Base-by-base conservation (phyloP, 2,888 invertebrate species). In the Harpagoxenus sublaevis region DNA sequence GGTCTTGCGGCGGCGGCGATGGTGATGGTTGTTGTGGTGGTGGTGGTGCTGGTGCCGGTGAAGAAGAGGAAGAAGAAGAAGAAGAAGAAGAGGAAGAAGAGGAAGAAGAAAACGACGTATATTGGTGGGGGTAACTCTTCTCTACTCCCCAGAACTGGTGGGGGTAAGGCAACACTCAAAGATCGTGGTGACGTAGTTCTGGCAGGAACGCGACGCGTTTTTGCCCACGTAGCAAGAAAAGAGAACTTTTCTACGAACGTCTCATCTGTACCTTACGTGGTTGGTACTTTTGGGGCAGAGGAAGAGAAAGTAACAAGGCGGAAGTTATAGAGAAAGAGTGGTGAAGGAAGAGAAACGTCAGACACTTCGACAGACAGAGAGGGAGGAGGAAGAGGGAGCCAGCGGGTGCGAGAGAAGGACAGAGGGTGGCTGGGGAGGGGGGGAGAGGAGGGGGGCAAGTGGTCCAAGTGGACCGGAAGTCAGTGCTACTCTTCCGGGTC, bases 111-210 rank as follows among this genome's bases (percentile, higher is more conserved):
- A 88, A 84, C 70, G 86, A 66, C 31, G 83, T 57, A 74, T 86
- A 73, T 85, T 88, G 89, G 84, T 87, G 90, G 90, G 90, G 87
- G 73, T 70, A 68, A 73, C 75, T 90, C 86, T 88, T 88, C 90
- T 85, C 83, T 87, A 82, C 74, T 88, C 86, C 82, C 18, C 87
- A 82, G 81, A 71, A 48, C 35, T 90, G 89, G 94, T 93, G 94
- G 94, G 94, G 94, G 93, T 93, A 93, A 91, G 90, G 92, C 92
- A 92, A 91, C 92, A 93, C 93, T 93, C 94, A 94, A 94, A 94
- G 93, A 93, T 93, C 93, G 91, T 91, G 91, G 94, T 94, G 94
- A 94, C 94, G 94, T 94, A 94, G 94, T 93, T 91, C 88, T 91
- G 94, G 93, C 92, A 93, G 94, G 93, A 94, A 93, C 94, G 93